Percentiles rank a stretch among this genome's conserved stretches.
Evolutionary conservation across 2,797 vertebrate genomes (phyloP).

Genomic region (Microctenopoma lineatum): DNA sequence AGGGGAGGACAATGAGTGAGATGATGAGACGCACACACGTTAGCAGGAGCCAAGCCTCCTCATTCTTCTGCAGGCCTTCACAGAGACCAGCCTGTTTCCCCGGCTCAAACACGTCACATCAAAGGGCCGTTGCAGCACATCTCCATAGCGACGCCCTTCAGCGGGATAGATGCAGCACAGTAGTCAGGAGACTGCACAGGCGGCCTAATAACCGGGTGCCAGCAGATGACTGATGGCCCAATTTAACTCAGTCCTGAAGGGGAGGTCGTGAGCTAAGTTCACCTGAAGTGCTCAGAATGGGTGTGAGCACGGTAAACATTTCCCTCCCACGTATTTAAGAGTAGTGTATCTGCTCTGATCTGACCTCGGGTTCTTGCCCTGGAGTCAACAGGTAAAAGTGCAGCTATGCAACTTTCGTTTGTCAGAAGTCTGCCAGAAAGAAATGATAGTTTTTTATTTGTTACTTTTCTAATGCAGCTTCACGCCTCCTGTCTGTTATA

Average conservation of each 20-base stretch:
- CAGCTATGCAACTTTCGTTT: not conserved
- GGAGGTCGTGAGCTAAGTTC: constrained; percentile 66
- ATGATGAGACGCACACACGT: constrained; percentile 44
- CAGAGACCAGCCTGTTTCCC: constrained; percentile 73
- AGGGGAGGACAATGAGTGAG: constrained; percentile 5
- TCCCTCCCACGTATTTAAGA: constrained; percentile 13
- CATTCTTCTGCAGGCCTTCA: constrained; percentile 64
- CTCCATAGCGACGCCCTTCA: constrained; percentile 73
- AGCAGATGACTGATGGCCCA: constrained; percentile 75
- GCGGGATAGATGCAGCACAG: constrained; percentile 51
- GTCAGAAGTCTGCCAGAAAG: too few relatives aligned
- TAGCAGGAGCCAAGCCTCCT: constrained; percentile 54
- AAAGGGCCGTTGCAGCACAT: constrained; percentile 60
- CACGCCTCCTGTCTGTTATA: too few relatives aligned
- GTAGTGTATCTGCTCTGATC: not conserved
- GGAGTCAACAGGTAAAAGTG: not conserved
- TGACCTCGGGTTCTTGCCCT: not conserved
- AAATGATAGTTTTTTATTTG: too few relatives aligned
- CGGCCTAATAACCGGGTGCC: constrained; percentile 63
- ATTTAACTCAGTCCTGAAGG: constrained; percentile 54
- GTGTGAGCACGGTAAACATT: constrained; percentile 41
- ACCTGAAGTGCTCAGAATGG: constrained; percentile 29
- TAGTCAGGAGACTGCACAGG: constrained; percentile 54
- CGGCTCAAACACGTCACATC: constrained; percentile 62
- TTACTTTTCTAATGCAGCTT: too few relatives aligned